Base-by-base conservation (phyloP, 2,113 vertebrate genomes). In the Apodemus sylvaticus region DNA sequence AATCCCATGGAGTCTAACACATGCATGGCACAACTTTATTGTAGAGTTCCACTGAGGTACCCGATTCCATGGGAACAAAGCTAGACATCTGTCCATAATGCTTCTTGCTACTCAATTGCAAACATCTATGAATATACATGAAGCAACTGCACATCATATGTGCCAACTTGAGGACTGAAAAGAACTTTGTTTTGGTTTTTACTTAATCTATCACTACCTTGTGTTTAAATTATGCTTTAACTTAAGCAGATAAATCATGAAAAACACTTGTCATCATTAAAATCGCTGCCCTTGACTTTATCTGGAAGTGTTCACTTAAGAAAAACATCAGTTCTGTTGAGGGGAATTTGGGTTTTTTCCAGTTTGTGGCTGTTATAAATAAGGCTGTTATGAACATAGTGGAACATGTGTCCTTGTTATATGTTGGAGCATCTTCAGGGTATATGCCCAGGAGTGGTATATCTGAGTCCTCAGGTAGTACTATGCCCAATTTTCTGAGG, bases 221-320 rank as follows among this genome's bases (percentile, higher is more conserved):
- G 77, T 42, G 9, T 90, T 81, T 88, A 36, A 90, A 74, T 87
- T 24, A 48, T 83, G 51, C 36, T 79, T 13, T 29, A 85, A 4
- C 19, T 48, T 91, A 93, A 71, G 17, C 39, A 68, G 26, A 73
- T 91, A 86, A 77, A 90, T 48, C 73, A 8, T 48, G 36, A 26
- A 39, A 76, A 82, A 55, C 64, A 86, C 64, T 85, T 92, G 7
- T 3, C n/a, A 83, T 51, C 29, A 95, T 64, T 96, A 73, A 90
- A 89, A 91, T 36, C 55, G 48, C 5, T 82, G 70, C 51, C 34
- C 3, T 16, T 71, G 51, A 36, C 16, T 92, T 86, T 19, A 48
- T 88, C 19, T 58, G 17, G 58, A 58, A 58, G 58, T 19, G 5
- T 19, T 58, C 17, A 58, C 58, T 58, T 58, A 58, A 58, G 17